Evolutionary conservation across 2,888 invertebrate species (phyloP).

Genomic region (Xestia c-nigrum): DNA sequence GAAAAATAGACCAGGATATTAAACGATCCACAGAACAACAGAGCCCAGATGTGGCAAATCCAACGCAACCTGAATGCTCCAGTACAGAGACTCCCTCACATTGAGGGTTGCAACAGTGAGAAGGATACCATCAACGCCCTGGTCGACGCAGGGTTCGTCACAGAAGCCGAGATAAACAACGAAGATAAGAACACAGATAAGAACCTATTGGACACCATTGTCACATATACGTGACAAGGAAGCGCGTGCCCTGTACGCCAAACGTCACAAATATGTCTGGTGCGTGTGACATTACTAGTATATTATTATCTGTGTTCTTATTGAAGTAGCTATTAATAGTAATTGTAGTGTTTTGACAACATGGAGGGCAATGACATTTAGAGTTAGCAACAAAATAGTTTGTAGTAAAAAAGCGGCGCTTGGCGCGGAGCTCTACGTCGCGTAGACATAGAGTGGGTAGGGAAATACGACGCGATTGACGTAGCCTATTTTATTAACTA

Average conservation of each 20-base stretch:
- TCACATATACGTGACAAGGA: no score
- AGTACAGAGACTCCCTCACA: no score
- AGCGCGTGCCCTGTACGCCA: no score
- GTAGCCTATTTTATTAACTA: background rate
- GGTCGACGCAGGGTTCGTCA: no score
- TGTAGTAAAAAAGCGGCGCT: slow-evolving; percentile 39
- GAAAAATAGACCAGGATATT: background rate
- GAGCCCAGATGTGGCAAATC: no score
- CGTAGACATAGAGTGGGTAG: background rate
- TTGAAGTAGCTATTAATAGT: slow-evolving; percentile 13
- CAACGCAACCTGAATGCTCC: no score
- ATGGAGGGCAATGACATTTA: slow-evolving; percentile 45
- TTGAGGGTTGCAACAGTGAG: no score
- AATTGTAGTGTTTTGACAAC: slow-evolving; percentile 2
- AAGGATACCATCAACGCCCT: no score
- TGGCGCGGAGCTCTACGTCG: slow-evolving; percentile 8
- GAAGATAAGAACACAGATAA: no score
- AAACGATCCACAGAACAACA: background rate
- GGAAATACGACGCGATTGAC: slow-evolving; percentile 9
- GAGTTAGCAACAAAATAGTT: slow-evolving; percentile 8
- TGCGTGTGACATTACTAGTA: background rate
- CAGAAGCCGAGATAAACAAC: no score
- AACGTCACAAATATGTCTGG: no score
- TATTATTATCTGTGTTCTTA: background rate
- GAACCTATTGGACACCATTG: no score